Percentiles rank a stretch among this genome's conserved stretches.
Conservation (phyloP, 2,888 invertebrate species). For the Drosophila dives region DNA sequence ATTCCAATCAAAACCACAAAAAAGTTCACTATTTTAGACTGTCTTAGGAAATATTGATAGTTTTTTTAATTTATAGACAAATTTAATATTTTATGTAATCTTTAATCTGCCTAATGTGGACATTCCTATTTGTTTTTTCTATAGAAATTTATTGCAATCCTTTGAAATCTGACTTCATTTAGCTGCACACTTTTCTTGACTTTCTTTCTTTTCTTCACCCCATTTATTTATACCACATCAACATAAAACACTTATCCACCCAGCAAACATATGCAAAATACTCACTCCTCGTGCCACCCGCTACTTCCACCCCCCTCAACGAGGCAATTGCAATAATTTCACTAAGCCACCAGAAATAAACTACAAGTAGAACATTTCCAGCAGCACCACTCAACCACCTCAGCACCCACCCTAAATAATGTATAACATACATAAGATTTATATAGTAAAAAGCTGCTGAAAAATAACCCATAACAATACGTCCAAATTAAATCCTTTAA, state of each 20-base stretch:
- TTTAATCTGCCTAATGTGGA: not conserved
- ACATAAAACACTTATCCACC: not conserved
- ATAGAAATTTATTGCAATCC: not conserved
- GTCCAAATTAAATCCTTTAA: conserved; percentile 76
- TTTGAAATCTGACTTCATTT: not conserved
- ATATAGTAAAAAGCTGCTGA: conserved; percentile 31
- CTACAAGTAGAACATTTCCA: conserved; percentile 1
- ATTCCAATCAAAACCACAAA: not conserved
- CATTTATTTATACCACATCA: too few relatives aligned
- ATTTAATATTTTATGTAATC: not conserved
- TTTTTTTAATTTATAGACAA: not conserved
- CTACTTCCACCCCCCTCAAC: not conserved
- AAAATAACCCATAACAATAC: conserved; percentile 62
- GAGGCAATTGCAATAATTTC: conserved; percentile 22
- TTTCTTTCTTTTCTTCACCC: not conserved
- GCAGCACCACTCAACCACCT: not conserved
- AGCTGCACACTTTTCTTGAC: not conserved
- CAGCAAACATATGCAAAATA: conserved; percentile 14
- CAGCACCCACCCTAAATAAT: conserved; percentile 19
- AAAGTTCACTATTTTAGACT: not conserved
- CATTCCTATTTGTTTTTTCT: not conserved
- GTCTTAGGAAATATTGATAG: not conserved
- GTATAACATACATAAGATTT: conserved; percentile 47
- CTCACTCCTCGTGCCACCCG: not conserved
- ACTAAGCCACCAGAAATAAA: conserved; percentile 1